Conservation (phyloP, 1,140 invertebrate genomes). For the Magallana ariakensis region DNA sequence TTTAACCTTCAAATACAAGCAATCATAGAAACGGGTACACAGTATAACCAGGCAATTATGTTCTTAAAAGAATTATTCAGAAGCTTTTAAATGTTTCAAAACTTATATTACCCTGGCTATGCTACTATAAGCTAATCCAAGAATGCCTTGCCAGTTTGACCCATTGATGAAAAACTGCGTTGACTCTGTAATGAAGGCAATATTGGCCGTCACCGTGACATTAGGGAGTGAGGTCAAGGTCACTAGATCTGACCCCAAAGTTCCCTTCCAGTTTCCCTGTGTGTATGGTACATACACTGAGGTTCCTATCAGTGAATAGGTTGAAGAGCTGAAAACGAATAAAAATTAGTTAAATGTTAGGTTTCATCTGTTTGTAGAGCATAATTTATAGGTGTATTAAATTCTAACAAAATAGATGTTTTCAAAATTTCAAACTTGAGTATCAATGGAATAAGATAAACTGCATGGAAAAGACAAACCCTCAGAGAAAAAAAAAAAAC, state of each 20-base stretch:
- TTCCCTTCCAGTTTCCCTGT: constrained; percentile 79
- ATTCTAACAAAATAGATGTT: no score
- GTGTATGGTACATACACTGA: constrained; percentile 76
- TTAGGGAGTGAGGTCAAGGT: constrained; percentile 67
- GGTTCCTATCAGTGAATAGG: constrained; percentile 64
- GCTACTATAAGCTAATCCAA: constrained; percentile 80
- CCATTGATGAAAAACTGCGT: constrained; percentile 79
- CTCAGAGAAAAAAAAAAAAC: no score
- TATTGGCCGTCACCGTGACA: constrained; percentile 68
- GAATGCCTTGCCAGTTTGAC: constrained; percentile 81
- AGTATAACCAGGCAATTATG: no score
- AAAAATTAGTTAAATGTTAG: background rate
- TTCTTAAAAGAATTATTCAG: no score
- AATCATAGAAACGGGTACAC: no score
- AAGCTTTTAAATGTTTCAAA: background rate
- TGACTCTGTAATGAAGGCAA: constrained; percentile 79
- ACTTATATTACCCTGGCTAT: constrained; percentile 73
- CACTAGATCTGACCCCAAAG: constrained; percentile 76
- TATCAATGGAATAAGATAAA: no score
- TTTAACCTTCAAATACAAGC: no score
- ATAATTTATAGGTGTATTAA: no score
- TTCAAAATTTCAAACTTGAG: no score
- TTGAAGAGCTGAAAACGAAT: constrained; percentile 68
- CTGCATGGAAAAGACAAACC: no score
- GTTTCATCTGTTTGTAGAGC: no score